Conservation (phyloP, 2,797 vertebrate species). For the Heterohyrax brucei region DNA sequence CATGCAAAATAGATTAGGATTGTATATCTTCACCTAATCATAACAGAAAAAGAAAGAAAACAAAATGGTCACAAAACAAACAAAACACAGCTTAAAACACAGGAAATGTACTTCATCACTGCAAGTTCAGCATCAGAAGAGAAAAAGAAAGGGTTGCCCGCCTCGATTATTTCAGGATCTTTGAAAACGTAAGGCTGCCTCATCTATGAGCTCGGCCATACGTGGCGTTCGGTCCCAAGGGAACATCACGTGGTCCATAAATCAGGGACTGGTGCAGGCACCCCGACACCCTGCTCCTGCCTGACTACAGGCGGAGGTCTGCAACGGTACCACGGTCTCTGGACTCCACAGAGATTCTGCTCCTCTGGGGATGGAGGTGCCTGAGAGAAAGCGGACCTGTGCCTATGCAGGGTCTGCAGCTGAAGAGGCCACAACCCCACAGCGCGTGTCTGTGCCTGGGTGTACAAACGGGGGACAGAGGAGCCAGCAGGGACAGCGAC, state of each 20-base stretch:
- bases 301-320: background rate
- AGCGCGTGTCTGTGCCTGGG: background rate
- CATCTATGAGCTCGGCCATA: background rate
- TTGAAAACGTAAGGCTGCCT: background rate
- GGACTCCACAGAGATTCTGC: background rate
- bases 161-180: constrained; percentile 24
- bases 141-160: constrained; percentile 5
- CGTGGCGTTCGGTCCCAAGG: background rate
- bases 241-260: background rate
- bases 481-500: background rate
- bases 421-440: background rate
- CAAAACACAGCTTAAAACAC: background rate
- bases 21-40: too few species aligned
- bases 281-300: background rate
- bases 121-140: constrained; percentile 42
- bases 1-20: too few species aligned
- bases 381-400: background rate
- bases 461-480: background rate
- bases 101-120: background rate
- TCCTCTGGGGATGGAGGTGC: background rate
- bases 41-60: too few species aligned
- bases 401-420: background rate
- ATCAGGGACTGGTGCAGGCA: background rate
- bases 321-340: background rate
- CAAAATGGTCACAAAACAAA: too few species aligned